A percentile compares a stretch with the other conserved stretches of the same genome.
phyloP scores from a whole-genome alignment of 92 coral and sea anemone species.

The Porites rus region DNA sequence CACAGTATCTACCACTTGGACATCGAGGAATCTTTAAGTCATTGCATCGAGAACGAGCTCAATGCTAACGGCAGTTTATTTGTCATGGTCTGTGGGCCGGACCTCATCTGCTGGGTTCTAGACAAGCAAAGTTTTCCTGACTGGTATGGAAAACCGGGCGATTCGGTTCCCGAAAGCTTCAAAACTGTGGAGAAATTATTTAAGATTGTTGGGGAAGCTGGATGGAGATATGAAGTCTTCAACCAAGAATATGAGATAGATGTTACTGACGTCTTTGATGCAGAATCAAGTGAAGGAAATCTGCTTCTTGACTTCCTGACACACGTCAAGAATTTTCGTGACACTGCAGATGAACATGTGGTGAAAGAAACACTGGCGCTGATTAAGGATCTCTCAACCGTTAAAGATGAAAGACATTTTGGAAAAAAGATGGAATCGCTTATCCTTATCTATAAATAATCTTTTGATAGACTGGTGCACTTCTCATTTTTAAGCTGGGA shows the following conservation, averaged over 20 bases:
- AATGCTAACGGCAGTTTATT: constrained; percentile 19
- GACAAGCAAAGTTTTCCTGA: too few relatives aligned
- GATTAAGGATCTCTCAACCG: constrained; percentile 15
- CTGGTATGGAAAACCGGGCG: constrained; percentile 1
- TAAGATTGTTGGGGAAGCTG: constrained; percentile 19
- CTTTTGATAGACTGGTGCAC: too few relatives aligned
- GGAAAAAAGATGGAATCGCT: constrained; percentile 18
- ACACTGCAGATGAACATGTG: constrained; percentile 23
- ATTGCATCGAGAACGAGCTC: neutral
- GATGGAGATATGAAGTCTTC: constrained; percentile 25
- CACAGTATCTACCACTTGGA: constrained; percentile 54
- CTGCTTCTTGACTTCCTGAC: neutral
- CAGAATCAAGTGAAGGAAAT: constrained; percentile 33
- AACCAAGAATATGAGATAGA: constrained; percentile 28
- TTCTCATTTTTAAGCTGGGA: too few relatives aligned
- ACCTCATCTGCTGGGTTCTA: too few relatives aligned
- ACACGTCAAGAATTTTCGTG: constrained; percentile 12
- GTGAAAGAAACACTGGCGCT: constrained; percentile 37
- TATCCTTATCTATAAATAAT: neutral
- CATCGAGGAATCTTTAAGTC: neutral
- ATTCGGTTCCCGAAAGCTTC: neutral
- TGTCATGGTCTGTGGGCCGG: neutral
- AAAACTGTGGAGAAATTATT: neutral
- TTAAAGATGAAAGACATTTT: constrained; percentile 30
- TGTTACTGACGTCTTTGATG: constrained; percentile 38